Evolutionary conservation across 2,888 invertebrate genomes (phyloP), one percentile per base, ranked within the genome.

Genomic region (Pilophorus perplexus): DNA sequence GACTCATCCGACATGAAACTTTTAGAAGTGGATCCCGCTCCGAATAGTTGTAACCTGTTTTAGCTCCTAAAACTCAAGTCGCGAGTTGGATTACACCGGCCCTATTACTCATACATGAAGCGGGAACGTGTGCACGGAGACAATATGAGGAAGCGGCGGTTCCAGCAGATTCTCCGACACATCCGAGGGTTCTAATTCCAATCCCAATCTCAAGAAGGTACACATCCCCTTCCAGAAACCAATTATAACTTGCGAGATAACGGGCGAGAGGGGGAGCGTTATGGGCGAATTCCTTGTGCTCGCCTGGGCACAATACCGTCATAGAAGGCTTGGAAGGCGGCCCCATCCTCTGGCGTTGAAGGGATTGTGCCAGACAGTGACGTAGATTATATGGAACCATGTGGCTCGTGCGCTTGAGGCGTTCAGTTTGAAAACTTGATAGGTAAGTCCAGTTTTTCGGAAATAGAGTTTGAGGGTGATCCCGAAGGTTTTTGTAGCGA

Each of bases 201-300:
- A 33, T 33, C 33, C 12, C 33, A 33, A 33, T 33, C 33, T 33
- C 33, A 33, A 33, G 33, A 33, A 33, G 33, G 33, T 33, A 33
- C 33, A 33, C 33, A 33, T 33, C 33, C 33, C 33, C 12, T 6
- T 6, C 33, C 12, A 12, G 52, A 28, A 52, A 52, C 52, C 52
- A 52, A 52, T 52, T 52, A 52, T 52, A 52, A 52, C 52, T 52
- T 52, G 52, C 52, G 52, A 25, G 52, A 52, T 52, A 27, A 52
- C 28, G 14, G 23, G 22, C 12, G 48, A n/a, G 12, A 14, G 22
- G 3, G 16, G 28, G 27, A 27, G 50, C 52, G 52, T 27, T 52
- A 52, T 28, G 28, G 52, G 33, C 33, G 6, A 6, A 33, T 6
- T 8, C 33, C 33, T 33, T 33, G n/a, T n/a, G n/a, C n/a, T n/a